These are phyloP conservation scores for Sebastes variabilis DNA, from an alignment of 2,797 vertebrate genomes.

Conservation along the genomic window DNA sequence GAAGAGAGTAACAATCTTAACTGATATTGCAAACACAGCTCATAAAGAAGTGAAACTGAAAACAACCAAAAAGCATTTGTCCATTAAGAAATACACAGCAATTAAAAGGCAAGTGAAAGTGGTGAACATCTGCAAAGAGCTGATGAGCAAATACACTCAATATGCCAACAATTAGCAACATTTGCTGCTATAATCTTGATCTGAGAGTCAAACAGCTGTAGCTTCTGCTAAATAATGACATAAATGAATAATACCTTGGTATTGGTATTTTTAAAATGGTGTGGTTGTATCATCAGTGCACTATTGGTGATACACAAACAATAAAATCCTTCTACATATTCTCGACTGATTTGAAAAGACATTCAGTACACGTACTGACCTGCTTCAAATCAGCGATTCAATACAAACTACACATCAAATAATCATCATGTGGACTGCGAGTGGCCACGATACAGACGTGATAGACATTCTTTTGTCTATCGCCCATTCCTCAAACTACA, in stretches of 20 bases:
- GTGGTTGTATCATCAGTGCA: background rate
- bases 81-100: background rate
- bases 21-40: slow-evolving; percentile 1
- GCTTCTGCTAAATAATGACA: background rate
- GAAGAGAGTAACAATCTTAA: background rate
- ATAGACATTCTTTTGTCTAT: background rate
- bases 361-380: background rate
- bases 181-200: background rate
- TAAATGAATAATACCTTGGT: background rate
- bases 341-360: background rate
- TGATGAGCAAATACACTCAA: background rate
- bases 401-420: background rate
- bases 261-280: background rate
- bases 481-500: background rate
- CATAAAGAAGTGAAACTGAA: background rate
- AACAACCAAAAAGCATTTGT: background rate
- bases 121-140: background rate
- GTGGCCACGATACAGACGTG: background rate
- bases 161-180: background rate
- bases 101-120: slow-evolving; percentile 10
- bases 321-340: background rate
- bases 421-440: background rate
- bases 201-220: background rate
- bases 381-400: background rate
- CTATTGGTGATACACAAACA: background rate